Evolutionary conservation across 92 coral and sea anemone genomes (phyloP), one percentile per base, ranked within the genome.

Genomic region (Siderastrea siderea): DNA sequence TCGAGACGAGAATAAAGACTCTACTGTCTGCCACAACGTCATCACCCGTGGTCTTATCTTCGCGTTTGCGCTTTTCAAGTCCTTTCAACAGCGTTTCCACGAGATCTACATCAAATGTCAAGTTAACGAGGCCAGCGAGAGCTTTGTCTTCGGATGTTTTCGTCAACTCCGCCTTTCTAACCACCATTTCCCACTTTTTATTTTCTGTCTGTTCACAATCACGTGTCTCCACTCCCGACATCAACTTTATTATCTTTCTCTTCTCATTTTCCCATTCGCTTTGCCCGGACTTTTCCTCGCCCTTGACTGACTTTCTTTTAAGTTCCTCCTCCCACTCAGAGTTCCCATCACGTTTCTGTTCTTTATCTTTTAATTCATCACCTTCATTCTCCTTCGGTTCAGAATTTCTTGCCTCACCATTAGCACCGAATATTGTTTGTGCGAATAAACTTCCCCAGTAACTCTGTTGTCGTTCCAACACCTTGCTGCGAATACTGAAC

Each of bases 161-260:
- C 46, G 71, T 55, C 47, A 82, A 45, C 61, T 84, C 83, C 52
- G 86, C 12, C 77, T 79, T 90, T 7, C 74, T 59, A 51, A 74
- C 59, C 4, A 14, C 43, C 46, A 80, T 75, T 15, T 76, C 75
- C 45, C 73, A 9, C 51, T 73, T 79, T 26, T 58, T 7, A 2
- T 47, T 65, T 72, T 72, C 85, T 15, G 48, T 8, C 65, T 7
- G 51, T 71, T 79, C 66, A 16, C 43, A 13, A 3, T 16, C 61
- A 11, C 9, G 46, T 17, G 55, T 46, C 54, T 69, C 86, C 66
- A 12, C 45, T 3, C 60, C 65, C 3, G 53, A 68, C 68, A 82
- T 64, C 63, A 55, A 8, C 44, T 57, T 65, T 45, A 3, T 66
- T 5, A 13, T 12, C 45, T 60, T 9, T n/a, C n/a, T 46, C 53